Evolutionary conservation across 2,888 invertebrate species (phyloP).

Genomic region (Caenorhabditis sp.): DNA sequence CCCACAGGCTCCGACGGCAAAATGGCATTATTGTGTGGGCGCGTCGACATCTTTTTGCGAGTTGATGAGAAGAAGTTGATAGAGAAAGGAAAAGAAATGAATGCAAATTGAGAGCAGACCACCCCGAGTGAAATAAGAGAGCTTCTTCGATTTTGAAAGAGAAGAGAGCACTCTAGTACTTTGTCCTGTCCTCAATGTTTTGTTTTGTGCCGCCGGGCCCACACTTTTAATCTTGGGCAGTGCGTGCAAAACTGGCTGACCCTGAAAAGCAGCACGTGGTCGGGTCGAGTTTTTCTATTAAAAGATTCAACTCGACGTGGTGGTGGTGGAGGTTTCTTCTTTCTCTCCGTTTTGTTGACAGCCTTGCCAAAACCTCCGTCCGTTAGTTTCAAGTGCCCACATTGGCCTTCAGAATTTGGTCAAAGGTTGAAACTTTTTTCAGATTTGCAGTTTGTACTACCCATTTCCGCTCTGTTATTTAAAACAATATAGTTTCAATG

Average conservation of each 20-base stretch:
- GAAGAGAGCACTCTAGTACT: not conserved
- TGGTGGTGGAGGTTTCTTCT: too few relatives aligned
- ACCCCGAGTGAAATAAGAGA: not conserved
- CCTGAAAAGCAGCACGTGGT: constrained; percentile 24
- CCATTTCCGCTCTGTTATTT: too few relatives aligned
- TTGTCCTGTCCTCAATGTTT: not conserved
- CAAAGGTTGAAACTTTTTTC: constrained; percentile 2
- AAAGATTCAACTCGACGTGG: constrained; percentile 2
- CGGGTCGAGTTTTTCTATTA: constrained; percentile 3
- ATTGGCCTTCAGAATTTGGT: constrained; percentile 19
- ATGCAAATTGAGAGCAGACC: not conserved
- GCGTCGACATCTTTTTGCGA: not conserved
- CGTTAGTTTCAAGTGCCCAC: constrained; percentile 44
- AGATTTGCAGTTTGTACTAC: too few relatives aligned
- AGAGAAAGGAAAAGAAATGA: too few relatives aligned
- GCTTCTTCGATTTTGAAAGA: not conserved
- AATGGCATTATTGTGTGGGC: too few relatives aligned
- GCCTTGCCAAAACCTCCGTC: constrained; percentile 17
- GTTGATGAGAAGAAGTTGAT: not conserved
- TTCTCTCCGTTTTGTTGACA: constrained; percentile 23
- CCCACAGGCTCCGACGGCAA: too few relatives aligned
- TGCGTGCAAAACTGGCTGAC: too few relatives aligned
- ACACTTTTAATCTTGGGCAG: too few relatives aligned
- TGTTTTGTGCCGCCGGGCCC: too few relatives aligned
- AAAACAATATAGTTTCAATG: too few relatives aligned